Evolutionary conservation across 2,797 vertebrate species (phyloP), one percentile per base, ranked within the genome.

Genomic region (Poeciliopsis infans): DNA sequence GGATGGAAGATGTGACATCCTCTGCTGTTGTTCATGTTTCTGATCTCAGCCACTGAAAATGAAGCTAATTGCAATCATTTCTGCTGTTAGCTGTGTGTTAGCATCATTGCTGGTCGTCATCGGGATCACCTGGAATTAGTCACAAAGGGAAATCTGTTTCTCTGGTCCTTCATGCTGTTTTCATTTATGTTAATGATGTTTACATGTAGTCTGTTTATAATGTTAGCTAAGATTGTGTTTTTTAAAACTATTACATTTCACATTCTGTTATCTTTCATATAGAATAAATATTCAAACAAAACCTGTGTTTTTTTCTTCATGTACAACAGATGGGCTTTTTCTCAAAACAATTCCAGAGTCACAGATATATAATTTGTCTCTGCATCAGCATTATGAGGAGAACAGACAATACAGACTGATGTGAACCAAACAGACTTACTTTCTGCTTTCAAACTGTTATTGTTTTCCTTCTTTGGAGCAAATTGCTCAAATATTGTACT

Each of bases 241-340:
- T 61, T 66, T 66, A 23, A 39, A 39, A 20, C 7, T 11, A 12
- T 61, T 23, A 7, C 18, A 8, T 64, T 64, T 64, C 64, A 39
- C 18, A 39, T 12, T 31, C 28, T 64, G 13, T 33, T 33, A 36
- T 39, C 33, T 66, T 66, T 66, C 39, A 39, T 66, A 41, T 66
- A 23, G 36, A 66, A 39, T 66, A 66, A 66, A 66, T 20, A 66
- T 39, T 66, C 18, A 39, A 66, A 66, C 64, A 39, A 66, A 66
- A 39, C 1, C 6, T 66, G 64, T 23, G 7, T 3, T 39, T 64
- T 64, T 66, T 20, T 66, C 8, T 66, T 2, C 8, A 23, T 8
- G 20, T 11, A 5, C 61, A 41, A 23, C 20, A 23, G 18, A 61
- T 33, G 4, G 59, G 59, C 2, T 28, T 33, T 31, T 33, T 61